Conservation (phyloP, 2,797 vertebrate genomes). For the Sebastes steindachneri region DNA sequence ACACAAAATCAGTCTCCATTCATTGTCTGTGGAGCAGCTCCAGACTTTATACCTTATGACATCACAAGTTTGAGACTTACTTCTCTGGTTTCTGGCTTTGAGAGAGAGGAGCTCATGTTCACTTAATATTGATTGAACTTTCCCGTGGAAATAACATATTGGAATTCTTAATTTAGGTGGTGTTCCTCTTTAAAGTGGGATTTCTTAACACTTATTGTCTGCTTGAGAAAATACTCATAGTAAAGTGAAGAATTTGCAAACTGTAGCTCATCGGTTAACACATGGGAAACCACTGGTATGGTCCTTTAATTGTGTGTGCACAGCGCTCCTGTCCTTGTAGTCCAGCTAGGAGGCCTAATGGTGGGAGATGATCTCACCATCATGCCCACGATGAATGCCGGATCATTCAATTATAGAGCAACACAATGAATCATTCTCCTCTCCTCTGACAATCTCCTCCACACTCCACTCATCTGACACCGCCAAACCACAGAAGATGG, state of each 20-base stretch:
- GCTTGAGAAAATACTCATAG: neutral
- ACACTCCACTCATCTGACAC: constrained; percentile 66
- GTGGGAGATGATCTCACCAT: constrained; percentile 67
- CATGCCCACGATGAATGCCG: constrained; percentile 60
- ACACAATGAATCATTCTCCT: constrained; percentile 74
- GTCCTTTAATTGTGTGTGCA: constrained; percentile 11
- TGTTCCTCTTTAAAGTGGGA: no score
- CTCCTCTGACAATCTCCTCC: constrained; percentile 64
- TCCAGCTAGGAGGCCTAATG: constrained; percentile 42
- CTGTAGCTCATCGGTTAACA: neutral
- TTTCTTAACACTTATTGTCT: neutral
- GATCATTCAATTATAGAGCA: constrained; percentile 76
- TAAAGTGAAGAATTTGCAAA: neutral
- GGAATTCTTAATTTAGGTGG: no score
- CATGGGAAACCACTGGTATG: neutral
- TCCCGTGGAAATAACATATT: no score
- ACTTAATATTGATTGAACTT: no score
- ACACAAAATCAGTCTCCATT: no score
- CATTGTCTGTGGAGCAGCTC: no score
- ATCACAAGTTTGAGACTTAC: no score
- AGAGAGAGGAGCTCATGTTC: no score
- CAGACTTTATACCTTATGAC: no score
- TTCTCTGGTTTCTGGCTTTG: no score
- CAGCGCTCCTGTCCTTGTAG: constrained; percentile 8
- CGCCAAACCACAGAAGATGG: constrained; percentile 49